These are phyloP conservation scores for Drosophila equinoxialis DNA, from an alignment of 1,140 invertebrate genomes.

Conservation along the genomic window DNA sequence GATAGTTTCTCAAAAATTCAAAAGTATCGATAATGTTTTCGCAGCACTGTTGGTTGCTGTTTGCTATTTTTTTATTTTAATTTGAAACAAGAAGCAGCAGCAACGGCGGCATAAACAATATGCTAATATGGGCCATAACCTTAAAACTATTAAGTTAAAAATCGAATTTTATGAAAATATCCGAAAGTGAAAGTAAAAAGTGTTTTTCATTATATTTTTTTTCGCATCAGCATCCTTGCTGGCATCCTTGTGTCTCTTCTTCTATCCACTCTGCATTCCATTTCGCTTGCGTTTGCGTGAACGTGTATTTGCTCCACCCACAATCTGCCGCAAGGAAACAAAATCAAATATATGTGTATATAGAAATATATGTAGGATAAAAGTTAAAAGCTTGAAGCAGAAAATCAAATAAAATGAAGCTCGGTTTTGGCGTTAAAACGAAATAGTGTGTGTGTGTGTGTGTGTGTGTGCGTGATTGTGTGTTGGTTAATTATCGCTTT, in stretches of 20 bases:
- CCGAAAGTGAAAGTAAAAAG: neutral
- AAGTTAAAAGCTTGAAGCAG: neutral
- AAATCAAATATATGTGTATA: constrained; percentile 41
- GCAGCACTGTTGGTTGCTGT: neutral
- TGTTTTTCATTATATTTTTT: neutral
- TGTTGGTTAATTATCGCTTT: neutral
- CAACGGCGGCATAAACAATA: constrained; percentile 10
- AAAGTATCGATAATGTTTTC: neutral
- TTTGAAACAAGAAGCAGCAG: constrained; percentile 5
- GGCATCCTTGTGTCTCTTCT: constrained; percentile 63
- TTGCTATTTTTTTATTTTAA: constrained; percentile 7
- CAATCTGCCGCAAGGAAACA: constrained; percentile 19
- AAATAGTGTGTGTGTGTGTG: constrained; percentile 21
- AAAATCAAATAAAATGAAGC: constrained; percentile 14
- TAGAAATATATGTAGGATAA: constrained; percentile 9
- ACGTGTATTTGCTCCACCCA: constrained; percentile 41
- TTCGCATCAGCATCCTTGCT: constrained; percentile 14
- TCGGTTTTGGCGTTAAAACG: constrained; percentile 27
- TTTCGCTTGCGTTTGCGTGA: constrained; percentile 34
- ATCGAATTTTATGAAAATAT: neutral
- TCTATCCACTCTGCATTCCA: constrained; percentile 39
- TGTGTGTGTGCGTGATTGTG: constrained; percentile 22
- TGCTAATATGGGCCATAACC: neutral
- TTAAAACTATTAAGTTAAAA: neutral
- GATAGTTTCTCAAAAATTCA: too few relatives aligned